Conservation (phyloP, 2,113 vertebrate species). For the Neopipo cinnamomea region DNA sequence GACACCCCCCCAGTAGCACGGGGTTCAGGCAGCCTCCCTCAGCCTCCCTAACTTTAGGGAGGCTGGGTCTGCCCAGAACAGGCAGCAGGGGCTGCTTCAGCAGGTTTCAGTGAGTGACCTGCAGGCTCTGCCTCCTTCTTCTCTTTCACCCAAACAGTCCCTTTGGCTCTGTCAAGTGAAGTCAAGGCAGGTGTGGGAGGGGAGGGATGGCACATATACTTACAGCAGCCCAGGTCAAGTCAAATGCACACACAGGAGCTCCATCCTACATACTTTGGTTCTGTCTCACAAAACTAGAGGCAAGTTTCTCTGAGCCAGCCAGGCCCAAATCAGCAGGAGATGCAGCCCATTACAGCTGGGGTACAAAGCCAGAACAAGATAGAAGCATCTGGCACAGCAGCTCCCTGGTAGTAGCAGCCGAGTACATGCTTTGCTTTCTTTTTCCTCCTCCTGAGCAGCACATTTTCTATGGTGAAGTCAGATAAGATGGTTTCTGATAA, state of each 20-base stretch:
- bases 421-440: neutral
- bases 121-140: neutral
- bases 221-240: neutral
- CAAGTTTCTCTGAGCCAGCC: neutral
- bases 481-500: neutral
- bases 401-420: neutral
- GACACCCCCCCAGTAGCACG: rapidly evolving
- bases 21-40: neutral
- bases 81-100: neutral
- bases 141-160: neutral
- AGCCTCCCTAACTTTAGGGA: neutral
- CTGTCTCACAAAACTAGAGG: neutral
- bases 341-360: neutral
- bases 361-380: neutral
- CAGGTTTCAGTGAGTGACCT: neutral
- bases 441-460: neutral
- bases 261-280: neutral
- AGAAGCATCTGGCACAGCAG: neutral
- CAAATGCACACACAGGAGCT: neutral
- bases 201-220: neutral
- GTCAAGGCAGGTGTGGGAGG: neutral
- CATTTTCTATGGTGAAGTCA: neutral
- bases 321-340: neutral
- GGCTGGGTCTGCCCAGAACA: rapidly evolving
- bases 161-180: neutral